These are phyloP conservation scores for Pogonophryne albipinna DNA, from an alignment of 2,797 vertebrate genomes.

Conservation along the genomic window DNA sequence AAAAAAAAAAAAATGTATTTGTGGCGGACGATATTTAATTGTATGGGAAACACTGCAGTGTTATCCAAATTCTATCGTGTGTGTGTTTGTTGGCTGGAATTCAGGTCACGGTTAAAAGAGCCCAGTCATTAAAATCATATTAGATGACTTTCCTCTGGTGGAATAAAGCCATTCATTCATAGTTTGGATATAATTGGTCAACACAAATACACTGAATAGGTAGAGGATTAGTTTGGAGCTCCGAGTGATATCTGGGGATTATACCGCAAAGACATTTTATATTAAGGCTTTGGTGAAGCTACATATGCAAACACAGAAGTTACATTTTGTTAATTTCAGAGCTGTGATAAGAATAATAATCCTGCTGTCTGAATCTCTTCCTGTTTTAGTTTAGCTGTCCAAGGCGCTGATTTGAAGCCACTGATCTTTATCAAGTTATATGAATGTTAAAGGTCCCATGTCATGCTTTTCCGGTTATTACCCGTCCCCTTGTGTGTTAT, in stretches of 20 bases:
- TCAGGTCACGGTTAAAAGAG: neutral
- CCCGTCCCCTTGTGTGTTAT: no score
- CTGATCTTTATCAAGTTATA: neutral
- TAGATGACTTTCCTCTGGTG: neutral
- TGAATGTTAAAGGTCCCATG: no score
- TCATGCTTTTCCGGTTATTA: no score
- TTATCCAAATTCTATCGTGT: neutral
- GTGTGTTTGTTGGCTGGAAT: neutral
- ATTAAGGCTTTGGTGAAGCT: neutral
- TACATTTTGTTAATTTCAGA: no score
- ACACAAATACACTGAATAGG: no score
- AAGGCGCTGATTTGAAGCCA: conserved; percentile 8
- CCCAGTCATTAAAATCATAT: neutral
- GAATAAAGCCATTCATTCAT: neutral
- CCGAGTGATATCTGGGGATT: neutral
- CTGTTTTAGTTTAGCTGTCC: conserved; percentile 15
- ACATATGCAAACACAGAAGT: neutral
- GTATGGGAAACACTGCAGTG: no score
- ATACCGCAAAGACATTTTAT: neutral
- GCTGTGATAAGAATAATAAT: neutral
- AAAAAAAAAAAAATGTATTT: no score
- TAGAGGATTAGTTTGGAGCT: neutral
- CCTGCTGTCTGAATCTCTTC: neutral
- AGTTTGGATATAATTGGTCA: no score
- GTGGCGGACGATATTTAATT: no score